A percentile compares a stretch with the other conserved stretches of the same genome.
phyloP scores from a whole-genome alignment of 2,888 invertebrate genomes.

The Gandaritis pyraliata region DNA sequence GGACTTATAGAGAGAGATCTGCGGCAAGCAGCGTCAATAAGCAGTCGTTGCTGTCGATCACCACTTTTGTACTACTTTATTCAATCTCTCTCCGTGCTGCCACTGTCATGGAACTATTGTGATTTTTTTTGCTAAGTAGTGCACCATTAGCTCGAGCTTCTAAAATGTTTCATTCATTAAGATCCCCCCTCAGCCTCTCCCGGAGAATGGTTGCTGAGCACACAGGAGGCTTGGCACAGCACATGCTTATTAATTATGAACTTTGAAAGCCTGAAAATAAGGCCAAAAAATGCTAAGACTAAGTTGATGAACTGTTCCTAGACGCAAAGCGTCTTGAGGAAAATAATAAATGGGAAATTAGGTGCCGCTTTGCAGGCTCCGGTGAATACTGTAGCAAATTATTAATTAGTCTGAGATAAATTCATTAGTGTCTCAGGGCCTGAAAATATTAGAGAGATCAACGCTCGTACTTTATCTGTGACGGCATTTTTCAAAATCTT shows the following conservation, averaged over 20 bases:
- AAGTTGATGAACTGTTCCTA: conserved; percentile 17
- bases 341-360: conserved; percentile 17
- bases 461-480: too few species aligned
- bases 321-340: conserved; percentile 7
- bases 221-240: not conserved
- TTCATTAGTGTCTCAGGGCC: not conserved
- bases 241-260: conserved; percentile 17
- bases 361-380: conserved; percentile 8
- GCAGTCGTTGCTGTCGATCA: too few species aligned
- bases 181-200: conserved; percentile 8
- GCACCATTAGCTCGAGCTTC: conserved; percentile 14
- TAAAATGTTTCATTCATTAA: conserved; percentile 23
- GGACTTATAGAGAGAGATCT: too few species aligned
- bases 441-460: too few species aligned
- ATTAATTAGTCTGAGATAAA: not conserved
- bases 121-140: not conserved
- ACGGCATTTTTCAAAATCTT: too few species aligned
- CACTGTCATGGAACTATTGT: too few species aligned
- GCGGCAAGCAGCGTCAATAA: too few species aligned
- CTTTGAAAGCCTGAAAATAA: conserved; percentile 6
- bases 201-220: conserved; percentile 10
- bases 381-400: not conserved
- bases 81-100: too few species aligned
- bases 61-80: too few species aligned
- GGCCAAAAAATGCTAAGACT: conserved; percentile 3